Evolutionary conservation across 2,888 invertebrate species (phyloP), one percentile per base, ranked within the genome.

Genomic region (Morinoia aosen): DNA sequence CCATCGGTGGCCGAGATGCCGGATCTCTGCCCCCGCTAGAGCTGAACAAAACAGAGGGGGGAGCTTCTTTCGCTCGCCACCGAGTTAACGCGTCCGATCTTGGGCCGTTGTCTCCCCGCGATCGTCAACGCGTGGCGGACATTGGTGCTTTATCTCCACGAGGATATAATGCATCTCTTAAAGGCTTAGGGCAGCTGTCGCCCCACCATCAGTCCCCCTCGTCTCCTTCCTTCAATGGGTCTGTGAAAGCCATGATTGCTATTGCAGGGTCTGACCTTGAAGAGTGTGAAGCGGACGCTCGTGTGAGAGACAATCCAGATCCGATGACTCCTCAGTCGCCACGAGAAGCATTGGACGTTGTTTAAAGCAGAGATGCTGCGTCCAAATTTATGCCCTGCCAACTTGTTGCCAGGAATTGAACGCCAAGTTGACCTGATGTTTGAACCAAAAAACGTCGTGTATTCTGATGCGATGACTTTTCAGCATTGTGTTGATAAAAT

Each of bases 11-110:
- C 93, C 56, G 93, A 39, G 58, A 64, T 58, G n/a, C 61, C 19
- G 95, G 64, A 12, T 95, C 95, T 11, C 61, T 95, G 33, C 95
- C 95, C 11, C 95, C 95, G 8, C 95, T 95, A 14, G 64, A 64
- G 5, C 64, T 94, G 16, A 94, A 14, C 12, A 90, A 48, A 90
- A 16, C 90, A 16, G 90, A 90, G 16, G 39, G 12, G 88, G 39
- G 88, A 39, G 11, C 90, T 90, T 48, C 48, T 19, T 90, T 40
- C 19, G 11, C 90, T 8, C 90, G 90, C 33, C 90, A 90, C 40
- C 90, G 90, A 7, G 48, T 12, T 40, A 90, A 90, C 90, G 90
- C 90, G 16, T 90, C 90, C 57, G 93, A 93, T 57, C 39, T 57
- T 7, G 93, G 93, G 8, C 93, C 93, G 25, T 57, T 93, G 58